phyloP scores from a whole-genome alignment of 2,888 invertebrate species.

The Macaria liturata region DNA sequence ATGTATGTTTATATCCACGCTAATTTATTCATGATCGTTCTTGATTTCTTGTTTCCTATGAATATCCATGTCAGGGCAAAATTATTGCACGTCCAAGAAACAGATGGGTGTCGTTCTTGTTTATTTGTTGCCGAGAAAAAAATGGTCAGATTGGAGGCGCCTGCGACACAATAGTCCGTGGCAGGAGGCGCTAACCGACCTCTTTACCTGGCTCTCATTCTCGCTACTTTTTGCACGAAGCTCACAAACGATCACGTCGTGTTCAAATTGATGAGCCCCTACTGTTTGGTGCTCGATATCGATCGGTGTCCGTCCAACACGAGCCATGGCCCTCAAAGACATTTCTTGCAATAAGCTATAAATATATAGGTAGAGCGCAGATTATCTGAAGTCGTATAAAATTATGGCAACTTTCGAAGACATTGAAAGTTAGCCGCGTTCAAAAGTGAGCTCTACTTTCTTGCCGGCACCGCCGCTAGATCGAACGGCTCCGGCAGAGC shows the following conservation, averaged over 20 bases:
- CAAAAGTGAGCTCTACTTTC: constrained; percentile 41
- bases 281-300: constrained; percentile 61
- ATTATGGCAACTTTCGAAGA: constrained; percentile 25
- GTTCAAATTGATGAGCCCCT: constrained; percentile 63
- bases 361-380: constrained; percentile 26
- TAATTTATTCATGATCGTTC: constrained; percentile 18
- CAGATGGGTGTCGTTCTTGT: constrained; percentile 49
- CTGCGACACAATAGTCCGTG: constrained; percentile 63
- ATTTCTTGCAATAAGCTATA: constrained; percentile 38
- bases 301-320: constrained; percentile 48
- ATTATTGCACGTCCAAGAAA: constrained; percentile 30
- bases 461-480: constrained; percentile 45
- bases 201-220: constrained; percentile 64
- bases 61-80: constrained; percentile 33
- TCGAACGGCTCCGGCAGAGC: constrained; percentile 55
- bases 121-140: constrained; percentile 51
- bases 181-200: constrained; percentile 63
- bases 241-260: constrained; percentile 48
- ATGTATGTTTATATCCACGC: constrained; percentile 13
- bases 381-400: constrained; percentile 8
- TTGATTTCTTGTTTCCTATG: constrained; percentile 17
- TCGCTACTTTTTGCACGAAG: constrained; percentile 58
- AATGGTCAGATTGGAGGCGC: constrained; percentile 65
- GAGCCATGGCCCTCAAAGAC: constrained; percentile 37
- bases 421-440: constrained; percentile 24